Base-by-base conservation (phyloP, 2,888 invertebrate genomes). In the Drosophila nr. medialis region DNA sequence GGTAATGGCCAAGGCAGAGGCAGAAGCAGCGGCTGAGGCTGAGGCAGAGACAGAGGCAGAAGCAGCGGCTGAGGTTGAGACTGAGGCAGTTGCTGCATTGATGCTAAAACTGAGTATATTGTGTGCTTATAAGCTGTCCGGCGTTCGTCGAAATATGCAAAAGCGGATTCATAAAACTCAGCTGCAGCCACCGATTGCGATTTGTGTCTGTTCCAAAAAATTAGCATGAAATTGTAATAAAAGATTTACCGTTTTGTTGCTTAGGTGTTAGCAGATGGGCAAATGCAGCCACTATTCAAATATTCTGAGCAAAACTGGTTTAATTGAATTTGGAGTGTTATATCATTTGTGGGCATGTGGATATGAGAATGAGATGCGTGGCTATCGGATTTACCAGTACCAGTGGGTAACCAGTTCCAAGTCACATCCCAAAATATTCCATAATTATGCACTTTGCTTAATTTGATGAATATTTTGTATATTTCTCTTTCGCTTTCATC, bases 171-270 rank as follows among this genome's bases (percentile, higher is more conserved):
- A 72, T 74, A 76, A 79, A 82, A 72, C 27, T 56, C 53, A 63
- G 55, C 54, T 80, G 87, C 85, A 79, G 70, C 40, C 63, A 13
- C 59, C 56, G 71, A 53, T 56, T 65, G 48, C 55, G 63, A 54
- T 67, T 50, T 63, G 27, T 53, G 54, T 38, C 24, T 54, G 60
- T 64, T 64, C 40, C 70, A 15, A 55, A 55, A n/a, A 61, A 86
- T 86, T 86, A 77, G 73, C 89, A 86, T 86, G 75, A 83, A 78
- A 88, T 86, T 81, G 81, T 77, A 83, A 86, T 90, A 88, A 90
- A 86, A 77, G 75, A 86, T 86, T 81, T 87, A 85, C 85, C 88
- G 83, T 84, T 84, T 51, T 36, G 73, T 51, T 72, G 67, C 72
- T 81, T 77, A 68, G 87, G 72, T 85, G 88, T 64, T 69, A 62